Evolutionary conservation across 2,113 vertebrate species (phyloP).

Genomic region (Phylloscopus trochiloides): DNA sequence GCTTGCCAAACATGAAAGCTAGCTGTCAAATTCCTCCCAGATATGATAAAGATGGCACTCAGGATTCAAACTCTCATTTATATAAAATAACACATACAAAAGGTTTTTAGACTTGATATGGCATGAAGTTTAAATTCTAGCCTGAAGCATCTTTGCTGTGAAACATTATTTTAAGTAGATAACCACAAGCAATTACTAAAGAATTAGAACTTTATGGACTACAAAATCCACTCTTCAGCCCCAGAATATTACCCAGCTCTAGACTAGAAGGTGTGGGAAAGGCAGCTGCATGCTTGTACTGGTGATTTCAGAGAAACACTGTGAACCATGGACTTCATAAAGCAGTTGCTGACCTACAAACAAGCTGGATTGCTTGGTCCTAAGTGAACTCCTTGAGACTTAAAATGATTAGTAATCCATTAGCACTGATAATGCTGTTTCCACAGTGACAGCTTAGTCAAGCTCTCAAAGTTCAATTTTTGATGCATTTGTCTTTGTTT

Average conservation of each 20-base stretch:
- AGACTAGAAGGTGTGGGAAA: not conserved
- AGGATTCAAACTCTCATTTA: slow-evolving; percentile 39
- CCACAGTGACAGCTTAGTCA: not conserved
- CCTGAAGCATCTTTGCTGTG: slow-evolving; percentile 53
- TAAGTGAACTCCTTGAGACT: not conserved
- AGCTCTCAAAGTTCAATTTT: not conserved
- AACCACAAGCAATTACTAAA: not conserved
- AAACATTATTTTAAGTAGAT: slow-evolving; percentile 26
- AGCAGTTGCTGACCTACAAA: not conserved
- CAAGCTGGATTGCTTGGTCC: not conserved
- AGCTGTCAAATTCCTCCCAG: slow-evolving; percentile 67
- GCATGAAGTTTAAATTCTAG: not conserved
- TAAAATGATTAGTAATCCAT: not conserved
- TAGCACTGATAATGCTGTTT: not conserved
- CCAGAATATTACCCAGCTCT: not conserved
- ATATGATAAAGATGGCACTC: slow-evolving; percentile 62
- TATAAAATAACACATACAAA: slow-evolving; percentile 53
- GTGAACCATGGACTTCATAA: not conserved
- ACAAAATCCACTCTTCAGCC: not conserved
- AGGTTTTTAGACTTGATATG: not conserved
- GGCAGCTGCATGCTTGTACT: not conserved
- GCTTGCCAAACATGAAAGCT: slow-evolving; percentile 56
- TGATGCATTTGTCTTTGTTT: not conserved
- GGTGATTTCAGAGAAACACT: not conserved
- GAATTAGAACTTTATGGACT: not conserved